Conservation (phyloP, 2,888 invertebrate genomes). For the Craniophora ligustri region DNA sequence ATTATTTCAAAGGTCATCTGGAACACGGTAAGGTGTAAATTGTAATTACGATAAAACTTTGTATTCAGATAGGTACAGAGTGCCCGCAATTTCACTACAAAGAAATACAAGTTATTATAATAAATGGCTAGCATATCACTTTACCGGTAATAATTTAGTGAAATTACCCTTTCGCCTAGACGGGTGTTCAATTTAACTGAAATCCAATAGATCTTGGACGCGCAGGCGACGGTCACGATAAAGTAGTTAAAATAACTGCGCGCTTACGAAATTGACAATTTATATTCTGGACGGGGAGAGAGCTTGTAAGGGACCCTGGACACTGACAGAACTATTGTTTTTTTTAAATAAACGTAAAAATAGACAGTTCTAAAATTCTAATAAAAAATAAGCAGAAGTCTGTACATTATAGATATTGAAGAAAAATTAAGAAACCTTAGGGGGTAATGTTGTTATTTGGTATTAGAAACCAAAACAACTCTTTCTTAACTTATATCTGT, state of each 20-base stretch:
- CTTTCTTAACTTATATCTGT: no score
- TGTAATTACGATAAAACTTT: conserved; percentile 14
- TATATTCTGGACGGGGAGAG: conserved; percentile 52
- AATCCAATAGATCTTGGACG: conserved; percentile 37
- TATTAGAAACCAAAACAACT: no score
- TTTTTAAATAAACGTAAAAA: not conserved
- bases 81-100: conserved; percentile 18
- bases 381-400: no score
- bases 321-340: conserved; percentile 1
- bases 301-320: conserved; percentile 35
- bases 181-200: conserved; percentile 40
- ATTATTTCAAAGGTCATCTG: conserved; percentile 29
- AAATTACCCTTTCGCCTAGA: conserved; percentile 30
- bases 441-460: no score
- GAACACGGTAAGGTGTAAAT: conserved; percentile 22
- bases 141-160: conserved; percentile 26
- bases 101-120: conserved; percentile 22
- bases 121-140: conserved; percentile 32
- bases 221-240: conserved; percentile 57
- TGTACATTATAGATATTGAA: no score
- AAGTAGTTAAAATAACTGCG: conserved; percentile 49
- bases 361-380: no score
- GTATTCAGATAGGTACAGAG: conserved; percentile 1
- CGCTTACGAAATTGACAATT: conserved; percentile 54
- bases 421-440: no score